Evolutionary conservation across 2,888 invertebrate genomes (phyloP), one percentile per base, ranked within the genome.

Genomic region (Lasius platythorax): DNA sequence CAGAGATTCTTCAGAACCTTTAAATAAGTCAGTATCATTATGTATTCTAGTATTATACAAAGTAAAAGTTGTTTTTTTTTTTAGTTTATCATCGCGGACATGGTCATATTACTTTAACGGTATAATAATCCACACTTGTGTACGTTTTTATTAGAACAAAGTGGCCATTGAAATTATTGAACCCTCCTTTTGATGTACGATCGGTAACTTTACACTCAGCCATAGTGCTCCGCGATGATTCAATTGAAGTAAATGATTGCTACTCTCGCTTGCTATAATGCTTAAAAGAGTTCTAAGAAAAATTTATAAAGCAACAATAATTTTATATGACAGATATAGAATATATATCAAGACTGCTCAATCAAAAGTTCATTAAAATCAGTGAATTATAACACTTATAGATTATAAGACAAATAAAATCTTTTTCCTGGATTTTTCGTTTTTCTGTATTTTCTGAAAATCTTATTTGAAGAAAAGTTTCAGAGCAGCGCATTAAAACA

Each of bases 181-280:
- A 72, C 37, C 15, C 33, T 50, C 56, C 68, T 56, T 78, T 78
- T 78, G 70, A 78, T 78, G 58, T n/a, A 78, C 72, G 30, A 23
- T 46, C 43, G 8, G 72, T 37, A 33, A 73, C 46, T 81, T 81
- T 50, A 61, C 46, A 79, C 73, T 79, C 79, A 63, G 12, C 46
- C 18, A 61, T 73, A 79, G 28, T 63, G 28, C 61, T 5, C 6
- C 18, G 37, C n/a, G 18, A 46, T 18, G 61, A 81, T 81, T 73
- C 79, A 28, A 73, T 73, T 81, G 46, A 30, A 81, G 33, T 64
- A 79, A 70, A 33, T 73, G 61, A 28, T 61, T 23, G 46, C 23
- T 72, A 43, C 18, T 68, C 28, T n/a, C 18, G 56, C 28, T n/a
- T 68, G n/a, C 15, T 56, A 18, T 12, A 61, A n/a, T n/a, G 8